Evolutionary conservation across 1,140 invertebrate genomes (phyloP).

Genomic region (Ceratina calcarata): DNA sequence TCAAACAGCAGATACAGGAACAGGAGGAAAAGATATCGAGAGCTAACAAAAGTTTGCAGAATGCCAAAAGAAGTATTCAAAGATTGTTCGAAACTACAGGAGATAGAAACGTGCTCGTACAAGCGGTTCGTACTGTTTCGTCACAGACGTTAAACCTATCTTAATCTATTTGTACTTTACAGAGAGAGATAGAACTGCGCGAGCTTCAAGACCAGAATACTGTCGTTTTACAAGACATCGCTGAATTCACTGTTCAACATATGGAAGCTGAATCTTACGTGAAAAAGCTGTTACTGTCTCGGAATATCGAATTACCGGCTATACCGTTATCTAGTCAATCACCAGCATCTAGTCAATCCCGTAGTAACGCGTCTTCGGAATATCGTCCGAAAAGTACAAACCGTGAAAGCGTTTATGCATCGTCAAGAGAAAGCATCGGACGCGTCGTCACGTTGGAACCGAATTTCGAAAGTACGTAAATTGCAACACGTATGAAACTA

Average conservation of each 20-base stretch:
- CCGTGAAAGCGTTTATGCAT: conserved; percentile 46
- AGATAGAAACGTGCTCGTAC: conserved; percentile 66
- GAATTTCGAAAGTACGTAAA: conserved; percentile 49
- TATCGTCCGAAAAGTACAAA: conserved; percentile 48
- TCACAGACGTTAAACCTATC: too few species aligned
- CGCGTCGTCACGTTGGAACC: conserved; percentile 67
- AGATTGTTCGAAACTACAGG: conserved; percentile 61
- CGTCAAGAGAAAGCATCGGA: conserved; percentile 66
- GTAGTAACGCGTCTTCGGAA: conserved; percentile 48
- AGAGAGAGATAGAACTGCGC: conserved; percentile 74
- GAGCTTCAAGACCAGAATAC: conserved; percentile 74
- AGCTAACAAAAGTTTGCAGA: conserved; percentile 71
- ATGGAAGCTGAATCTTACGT: conserved; percentile 76
- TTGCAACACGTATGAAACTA: background rate
- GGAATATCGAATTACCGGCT: conserved; percentile 71
- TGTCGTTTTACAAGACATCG: conserved; percentile 71
- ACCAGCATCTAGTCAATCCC: conserved; percentile 59
- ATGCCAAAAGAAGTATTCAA: conserved; percentile 71
- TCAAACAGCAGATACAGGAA: conserved; percentile 72
- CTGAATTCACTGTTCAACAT: conserved; percentile 76
- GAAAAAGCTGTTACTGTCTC: conserved; percentile 71
- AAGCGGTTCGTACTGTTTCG: conserved; percentile 66
- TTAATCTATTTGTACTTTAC: conserved; percentile 7
- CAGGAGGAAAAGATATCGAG: conserved; percentile 72
- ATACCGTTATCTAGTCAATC: conserved; percentile 64